Evolutionary conservation across 2,888 invertebrate species (phyloP).

Genomic region (Diaperis boleti): DNA sequence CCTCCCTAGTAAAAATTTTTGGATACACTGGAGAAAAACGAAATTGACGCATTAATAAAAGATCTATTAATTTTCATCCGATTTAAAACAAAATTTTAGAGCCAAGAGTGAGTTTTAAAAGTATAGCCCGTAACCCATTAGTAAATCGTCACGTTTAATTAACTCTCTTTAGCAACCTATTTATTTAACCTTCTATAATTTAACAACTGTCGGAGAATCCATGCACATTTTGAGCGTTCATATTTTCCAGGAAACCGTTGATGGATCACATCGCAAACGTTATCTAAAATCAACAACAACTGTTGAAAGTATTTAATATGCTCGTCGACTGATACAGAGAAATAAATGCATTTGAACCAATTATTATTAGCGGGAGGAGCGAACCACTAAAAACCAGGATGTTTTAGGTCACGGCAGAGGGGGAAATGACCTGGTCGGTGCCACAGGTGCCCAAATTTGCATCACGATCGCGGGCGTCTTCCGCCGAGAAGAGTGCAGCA

Average conservation of each 20-base stretch:
- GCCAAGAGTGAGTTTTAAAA: too few relatives aligned
- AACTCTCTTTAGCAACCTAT: too few relatives aligned
- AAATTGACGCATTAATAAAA: too few relatives aligned
- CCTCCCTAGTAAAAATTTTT: too few relatives aligned
- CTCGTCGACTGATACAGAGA: neutral
- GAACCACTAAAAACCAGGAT: neutral
- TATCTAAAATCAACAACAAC: constrained; percentile 24
- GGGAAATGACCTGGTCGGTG: constrained; percentile 11
- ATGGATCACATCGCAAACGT: neutral
- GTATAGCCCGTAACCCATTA: too few relatives aligned
- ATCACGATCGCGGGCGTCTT: neutral
- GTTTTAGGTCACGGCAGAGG: constrained; percentile 17
- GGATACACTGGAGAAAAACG: too few relatives aligned
- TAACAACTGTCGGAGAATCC: neutral
- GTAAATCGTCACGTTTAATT: too few relatives aligned
- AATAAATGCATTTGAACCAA: constrained; percentile 3
- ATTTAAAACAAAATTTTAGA: too few relatives aligned
- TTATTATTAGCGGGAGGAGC: constrained; percentile 1
- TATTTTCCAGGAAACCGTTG: neutral
- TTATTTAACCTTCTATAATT: too few relatives aligned
- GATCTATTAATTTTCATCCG: too few relatives aligned
- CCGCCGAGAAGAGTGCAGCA: neutral
- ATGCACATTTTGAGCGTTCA: neutral
- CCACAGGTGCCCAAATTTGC: constrained; percentile 37
- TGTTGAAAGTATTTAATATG: constrained; percentile 1